Base-by-base conservation (phyloP, 2,113 vertebrate genomes). In the Pterocles orientalis region DNA sequence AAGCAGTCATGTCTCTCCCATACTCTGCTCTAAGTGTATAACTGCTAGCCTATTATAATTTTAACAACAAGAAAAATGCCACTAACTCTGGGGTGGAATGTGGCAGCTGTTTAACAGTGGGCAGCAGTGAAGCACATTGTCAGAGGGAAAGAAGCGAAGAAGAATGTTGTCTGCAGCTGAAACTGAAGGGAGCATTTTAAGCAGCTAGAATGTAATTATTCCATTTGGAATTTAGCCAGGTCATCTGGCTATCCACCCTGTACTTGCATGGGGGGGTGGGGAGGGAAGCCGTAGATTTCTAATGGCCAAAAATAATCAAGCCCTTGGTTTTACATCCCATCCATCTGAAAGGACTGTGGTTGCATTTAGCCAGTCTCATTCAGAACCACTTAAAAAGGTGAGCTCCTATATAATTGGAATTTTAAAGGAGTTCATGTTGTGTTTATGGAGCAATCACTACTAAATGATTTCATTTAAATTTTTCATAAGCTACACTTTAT, bases 381-480 rank as follows among this genome's bases (percentile, higher is more conserved):
- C 72, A 79, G 75, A 95, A 89, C 62, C 43, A 95, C 58, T 96
- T 97, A 75, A 95, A 92, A 96, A 96, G 88, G 90, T 97, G 80
- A 93, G 86, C 81, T 86, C 61, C 88, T 91, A 91, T 92, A 95
- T 97, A 97, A 97, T 95, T 97, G 88, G 94, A 97, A 96, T 95
- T 96, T 97, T 94, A 93, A 95, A 97, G 92, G 87, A 95, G 83
- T 95, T 97, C 86, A 93, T 97, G 93, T 95, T 97, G 82, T 96
- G 91, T 95, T 97, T 97, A 96, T 96, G 94, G 86, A 92, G 92
- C 96, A 97, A 97, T 97, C 94, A 94, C 91, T 91, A 95, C 88
- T 97, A 97, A 97, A 96, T 97, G 91, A 95, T 97, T 97, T 96
- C 90, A 96, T 97, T 96, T 97, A 97, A 95, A 97, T 96, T 96